Base-by-base conservation (phyloP, 1,140 invertebrate species). In the Hycleus cichorii region DNA sequence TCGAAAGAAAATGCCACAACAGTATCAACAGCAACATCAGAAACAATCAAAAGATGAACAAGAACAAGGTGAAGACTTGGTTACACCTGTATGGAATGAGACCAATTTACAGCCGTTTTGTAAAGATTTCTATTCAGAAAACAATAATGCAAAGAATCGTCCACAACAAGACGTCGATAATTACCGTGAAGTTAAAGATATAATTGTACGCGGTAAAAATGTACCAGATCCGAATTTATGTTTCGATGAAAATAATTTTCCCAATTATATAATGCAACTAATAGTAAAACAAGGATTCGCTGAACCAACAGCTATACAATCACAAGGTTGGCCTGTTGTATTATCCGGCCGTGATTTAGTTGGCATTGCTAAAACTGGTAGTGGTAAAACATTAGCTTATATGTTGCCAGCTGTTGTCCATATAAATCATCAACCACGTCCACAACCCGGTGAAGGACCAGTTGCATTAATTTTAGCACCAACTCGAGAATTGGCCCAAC, bases 401-500 rank as follows among this genome's bases (percentile, higher is more conserved):
- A 93, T 95, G 78, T 81, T 89, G 44, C 87, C 87, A 44, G 86
- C 86, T 49, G 84, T 84, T 24, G 85, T 89, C 2, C 86, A 89
- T 67, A 89, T 89, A 68, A 82, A 83, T 48, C 83, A 86, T 66
- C 87, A 89, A 67, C 83, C 81, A 58, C 79, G 83, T 9, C 73
- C 88, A 6, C 75, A 78, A 53, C 78, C 84, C 49, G 91, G 92
- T 47, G 93, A 97, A 76, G 93, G 93, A 46, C 93, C 93, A 1
- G 91, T 97, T 70, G 93, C 90, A 8, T 75, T 99, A 9, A 89
- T 98, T 55, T 75, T 99, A 32, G 93, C 95, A 47, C 97, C 97
- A 10, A 99, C 97, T 0, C 81, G 97, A 58, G 96, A 99, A 76
- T 77, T 99, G 56, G 96, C 95, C 2, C 94, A 97, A 72, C 97